Base-by-base conservation (phyloP, 2,797 vertebrate species). In the Clarias fuscus region DNA sequence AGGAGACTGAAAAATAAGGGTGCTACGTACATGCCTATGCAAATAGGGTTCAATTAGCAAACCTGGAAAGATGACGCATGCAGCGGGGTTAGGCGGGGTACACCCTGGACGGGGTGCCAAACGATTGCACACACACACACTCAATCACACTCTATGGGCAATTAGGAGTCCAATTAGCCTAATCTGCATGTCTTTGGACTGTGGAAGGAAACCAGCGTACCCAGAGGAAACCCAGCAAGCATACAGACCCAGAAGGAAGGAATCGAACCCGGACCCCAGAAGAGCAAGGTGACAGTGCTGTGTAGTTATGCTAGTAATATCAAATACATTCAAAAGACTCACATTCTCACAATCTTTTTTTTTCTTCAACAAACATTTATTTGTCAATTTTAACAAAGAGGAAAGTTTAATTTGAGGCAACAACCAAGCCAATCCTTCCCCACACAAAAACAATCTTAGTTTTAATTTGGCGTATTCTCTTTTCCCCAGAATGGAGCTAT, bases 301-400 rank as follows among this genome's bases (percentile, higher is more conserved):
- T 53, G 48, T 27, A 6, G 20, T 76, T n/a, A 48, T n/a, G 22
- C 43, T 73, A 53, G 43, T 53, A 75, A 71, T 71, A 75, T 3
- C 40, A 10, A 11, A 72, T 22, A 43, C 11, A 10, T 22, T 72
- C 65, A 17, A 68, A 37, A 68, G 33, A 40, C 14, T 56, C 11
- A 18, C 33, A 15, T 40, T 2, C 7, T 27, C 30, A 37, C 40
- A 7, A 27, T 8, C 14, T 13, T 62, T 20, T 89, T 87, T 92
- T 17, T 68, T 18, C 88, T 86, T 92, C 90, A 93, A 91, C 93
- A 92, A 92, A 94, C 92, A 91, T 95, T 95, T 94, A 95, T 95
- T 95, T 93, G 90, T 93, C 91, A 93, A 92, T 90, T 93, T 90
- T 93, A 91, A 94, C 94, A 95, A 95, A 94, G 92, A 93, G 88